Conservation (phyloP, 2,797 vertebrate genomes). For the Botia almorhae region DNA sequence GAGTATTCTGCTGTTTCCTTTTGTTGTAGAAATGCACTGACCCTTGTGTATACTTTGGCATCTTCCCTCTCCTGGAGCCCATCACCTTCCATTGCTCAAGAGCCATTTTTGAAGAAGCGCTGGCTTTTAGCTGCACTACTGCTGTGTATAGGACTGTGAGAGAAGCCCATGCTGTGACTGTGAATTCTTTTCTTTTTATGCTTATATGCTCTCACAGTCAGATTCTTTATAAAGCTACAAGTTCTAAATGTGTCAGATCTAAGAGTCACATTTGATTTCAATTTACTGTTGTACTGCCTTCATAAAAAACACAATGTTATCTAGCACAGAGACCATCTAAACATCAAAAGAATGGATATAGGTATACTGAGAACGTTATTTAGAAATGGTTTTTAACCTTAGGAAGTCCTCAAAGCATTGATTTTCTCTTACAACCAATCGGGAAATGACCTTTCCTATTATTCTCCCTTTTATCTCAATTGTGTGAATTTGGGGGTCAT, state of each 20-base stretch:
- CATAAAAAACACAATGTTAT: background rate
- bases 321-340: background rate
- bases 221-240: conserved; percentile 12
- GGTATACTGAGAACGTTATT: background rate
- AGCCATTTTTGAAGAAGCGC: conserved; percentile 21
- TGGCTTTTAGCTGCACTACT: conserved; percentile 33
- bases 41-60: conserved; percentile 3
- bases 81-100: conserved; percentile 24
- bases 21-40: background rate
- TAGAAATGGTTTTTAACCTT: background rate
- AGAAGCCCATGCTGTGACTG: conserved; percentile 19
- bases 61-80: conserved; percentile 8
- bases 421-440: background rate
- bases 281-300: conserved; percentile 31
- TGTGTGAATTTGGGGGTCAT: background rate
- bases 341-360: background rate
- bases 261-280: conserved; percentile 33
- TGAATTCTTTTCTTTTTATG: conserved; percentile 26
- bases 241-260: conserved; percentile 19
- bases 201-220: conserved; percentile 15
- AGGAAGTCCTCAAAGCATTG: background rate
- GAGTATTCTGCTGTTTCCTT: background rate
- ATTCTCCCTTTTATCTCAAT: background rate
- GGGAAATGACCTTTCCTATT: conserved; percentile 4
- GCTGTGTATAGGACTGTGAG: conserved; percentile 20